Conservation (phyloP, 2,113 vertebrate species). For the Zingel zingel region DNA sequence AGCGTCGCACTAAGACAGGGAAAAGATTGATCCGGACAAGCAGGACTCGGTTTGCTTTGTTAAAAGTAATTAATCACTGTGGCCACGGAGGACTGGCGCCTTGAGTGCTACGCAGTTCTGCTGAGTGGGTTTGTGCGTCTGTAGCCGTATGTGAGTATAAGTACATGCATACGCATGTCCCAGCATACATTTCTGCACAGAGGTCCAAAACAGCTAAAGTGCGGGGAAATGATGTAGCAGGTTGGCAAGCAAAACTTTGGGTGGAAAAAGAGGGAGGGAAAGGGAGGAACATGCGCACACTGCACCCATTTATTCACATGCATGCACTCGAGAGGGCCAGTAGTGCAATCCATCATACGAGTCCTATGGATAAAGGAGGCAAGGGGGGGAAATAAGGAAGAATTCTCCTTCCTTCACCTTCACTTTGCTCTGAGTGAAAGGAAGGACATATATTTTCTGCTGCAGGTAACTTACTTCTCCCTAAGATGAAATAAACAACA, state of each 20-base stretch:
- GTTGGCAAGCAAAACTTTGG: constrained; percentile 16
- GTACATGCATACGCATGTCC: not conserved
- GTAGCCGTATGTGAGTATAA: constrained; percentile 37
- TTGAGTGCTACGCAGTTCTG: constrained; percentile 45
- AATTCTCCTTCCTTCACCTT: constrained; percentile 53
- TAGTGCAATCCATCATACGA: constrained; percentile 71
- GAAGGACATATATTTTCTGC: constrained; percentile 16
- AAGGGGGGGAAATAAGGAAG: not conserved
- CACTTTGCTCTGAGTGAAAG: constrained; percentile 41
- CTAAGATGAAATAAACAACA: constrained; percentile 30
- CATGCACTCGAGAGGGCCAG: constrained; percentile 58
- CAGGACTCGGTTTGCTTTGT: constrained; percentile 81
- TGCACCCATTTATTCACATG: constrained; percentile 68
- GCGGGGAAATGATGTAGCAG: constrained; percentile 13
- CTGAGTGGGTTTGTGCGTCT: constrained; percentile 35
- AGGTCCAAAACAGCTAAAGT: constrained; percentile 22
- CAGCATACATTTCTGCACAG: constrained; percentile 40
- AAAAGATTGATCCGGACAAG: constrained; percentile 80
- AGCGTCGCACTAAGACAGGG: constrained; percentile 46
- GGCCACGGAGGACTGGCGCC: constrained; percentile 68
- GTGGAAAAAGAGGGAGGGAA: constrained; percentile 35
- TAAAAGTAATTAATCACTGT: constrained; percentile 84
- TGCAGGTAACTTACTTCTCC: constrained; percentile 5
- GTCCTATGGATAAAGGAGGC: constrained; percentile 37
- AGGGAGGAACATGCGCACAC: constrained; percentile 40